phyloP scores from a whole-genome alignment of 2,888 invertebrate genomes.

The Conomelus anceps region DNA sequence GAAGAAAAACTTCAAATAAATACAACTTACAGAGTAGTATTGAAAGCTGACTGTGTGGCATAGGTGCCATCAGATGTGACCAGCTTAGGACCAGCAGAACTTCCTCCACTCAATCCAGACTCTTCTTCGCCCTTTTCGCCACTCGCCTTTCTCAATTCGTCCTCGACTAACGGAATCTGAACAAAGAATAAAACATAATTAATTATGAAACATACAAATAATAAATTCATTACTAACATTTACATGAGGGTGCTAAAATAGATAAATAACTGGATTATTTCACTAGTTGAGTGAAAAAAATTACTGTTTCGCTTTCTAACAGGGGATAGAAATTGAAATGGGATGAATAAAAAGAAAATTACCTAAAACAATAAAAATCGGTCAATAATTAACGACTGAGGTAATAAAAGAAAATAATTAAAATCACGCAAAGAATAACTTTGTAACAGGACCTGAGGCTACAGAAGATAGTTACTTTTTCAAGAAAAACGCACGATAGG shows the following conservation, averaged over 20 bases:
- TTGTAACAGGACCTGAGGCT: too few species aligned
- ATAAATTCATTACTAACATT: background rate
- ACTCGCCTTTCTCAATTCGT: constrained; percentile 62
- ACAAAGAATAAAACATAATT: constrained; percentile 11
- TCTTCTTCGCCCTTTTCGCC: constrained; percentile 58
- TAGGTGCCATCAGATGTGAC: constrained; percentile 99
- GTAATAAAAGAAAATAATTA: too few species aligned
- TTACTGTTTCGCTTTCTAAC: too few species aligned
- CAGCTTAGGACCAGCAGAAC: constrained; percentile 51
- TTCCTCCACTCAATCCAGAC: constrained; percentile 40
- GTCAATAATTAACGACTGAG: too few species aligned
- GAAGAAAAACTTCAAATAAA: background rate
- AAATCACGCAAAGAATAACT: too few species aligned
- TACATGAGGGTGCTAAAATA: background rate
- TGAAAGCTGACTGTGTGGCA: constrained; percentile 96
- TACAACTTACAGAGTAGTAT: constrained; percentile 59
- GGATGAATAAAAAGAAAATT: too few species aligned
- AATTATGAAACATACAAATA: background rate
- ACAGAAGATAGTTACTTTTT: too few species aligned
- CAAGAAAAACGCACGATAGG: too few species aligned
- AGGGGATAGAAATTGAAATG: too few species aligned
- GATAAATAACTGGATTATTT: too few species aligned
- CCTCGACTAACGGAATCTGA: constrained; percentile 51
- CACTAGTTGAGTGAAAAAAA: too few species aligned
- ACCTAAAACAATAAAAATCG: too few species aligned